A percentile compares a stretch with the other conserved stretches of the same genome.
Evolutionary conservation across 1,140 invertebrate species (phyloP).

Genomic region (Cyrtorhinus lividipennis): DNA sequence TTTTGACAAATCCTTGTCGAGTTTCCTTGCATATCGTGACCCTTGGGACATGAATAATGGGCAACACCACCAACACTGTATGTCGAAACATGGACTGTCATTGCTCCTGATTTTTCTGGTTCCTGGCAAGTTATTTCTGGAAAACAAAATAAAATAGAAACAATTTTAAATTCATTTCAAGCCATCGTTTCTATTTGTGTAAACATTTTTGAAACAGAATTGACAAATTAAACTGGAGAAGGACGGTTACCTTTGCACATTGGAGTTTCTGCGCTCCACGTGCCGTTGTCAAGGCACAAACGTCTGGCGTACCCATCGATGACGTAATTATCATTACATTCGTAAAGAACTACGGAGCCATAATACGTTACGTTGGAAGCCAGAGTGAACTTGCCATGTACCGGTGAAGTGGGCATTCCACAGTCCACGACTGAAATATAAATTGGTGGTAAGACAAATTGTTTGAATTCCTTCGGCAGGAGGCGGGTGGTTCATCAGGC

Average conservation of each 20-base stretch:
- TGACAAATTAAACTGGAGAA: too few species aligned
- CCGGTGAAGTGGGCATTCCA: conserved; percentile 52
- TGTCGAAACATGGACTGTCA: conserved; percentile 44
- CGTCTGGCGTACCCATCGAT: conserved; percentile 64
- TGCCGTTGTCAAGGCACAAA: conserved; percentile 73
- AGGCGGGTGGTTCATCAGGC: too few species aligned
- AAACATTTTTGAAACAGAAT: too few species aligned
- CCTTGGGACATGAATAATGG: conserved; percentile 64
- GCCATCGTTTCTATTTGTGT: too few species aligned
- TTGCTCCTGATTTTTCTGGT: conserved; percentile 41
- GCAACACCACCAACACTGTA: conserved; percentile 59
- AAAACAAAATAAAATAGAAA: too few species aligned
- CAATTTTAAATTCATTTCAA: too few species aligned
- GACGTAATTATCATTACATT: conserved; percentile 66
- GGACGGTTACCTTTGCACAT: conserved; percentile 56
- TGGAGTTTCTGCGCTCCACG: conserved; percentile 66
- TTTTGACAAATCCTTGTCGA: conserved; percentile 56
- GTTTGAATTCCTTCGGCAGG: background rate
- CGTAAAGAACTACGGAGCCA: conserved; percentile 65
- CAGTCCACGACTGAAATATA: conserved; percentile 65
- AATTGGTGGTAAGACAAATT: background rate
- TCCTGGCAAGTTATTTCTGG: conserved; percentile 62
- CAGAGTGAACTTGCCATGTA: conserved; percentile 55
- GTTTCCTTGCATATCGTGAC: conserved; percentile 65
- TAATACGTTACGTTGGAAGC: conserved; percentile 76